Evolutionary conservation across 2,113 vertebrate genomes (phyloP).

Genomic region (Salvelinus namaycush): DNA sequence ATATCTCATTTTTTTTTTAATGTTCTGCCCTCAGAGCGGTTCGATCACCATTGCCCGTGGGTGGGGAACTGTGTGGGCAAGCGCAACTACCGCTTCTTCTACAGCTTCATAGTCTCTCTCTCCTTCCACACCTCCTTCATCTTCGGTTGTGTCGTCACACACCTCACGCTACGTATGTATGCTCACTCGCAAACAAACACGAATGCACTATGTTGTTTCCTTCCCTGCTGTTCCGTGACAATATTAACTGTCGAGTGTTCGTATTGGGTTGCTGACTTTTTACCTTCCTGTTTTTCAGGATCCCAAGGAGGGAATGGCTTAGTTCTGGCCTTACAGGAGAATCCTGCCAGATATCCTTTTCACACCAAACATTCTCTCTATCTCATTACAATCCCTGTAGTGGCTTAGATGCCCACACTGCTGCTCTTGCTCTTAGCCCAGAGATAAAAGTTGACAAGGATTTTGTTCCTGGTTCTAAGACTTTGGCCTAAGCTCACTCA

Average conservation of each 20-base stretch:
- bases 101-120: conserved; percentile 94
- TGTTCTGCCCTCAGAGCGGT: conserved; percentile 79
- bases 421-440: neutral
- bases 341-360: conserved; percentile 97
- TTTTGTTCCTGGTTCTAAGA: conserved; percentile 25
- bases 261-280: neutral
- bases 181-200: neutral
- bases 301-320: conserved; percentile 81
- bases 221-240: neutral
- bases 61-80: conserved; percentile 98
- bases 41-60: conserved; percentile 98
- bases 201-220: neutral
- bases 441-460: conserved; percentile 27
- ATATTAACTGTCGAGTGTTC: neutral
- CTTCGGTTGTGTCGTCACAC: conserved; percentile 91
- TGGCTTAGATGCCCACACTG: neutral
- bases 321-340: conserved; percentile 84
- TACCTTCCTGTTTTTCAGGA: conserved; percentile 68
- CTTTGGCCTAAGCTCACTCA: conserved; percentile 40
- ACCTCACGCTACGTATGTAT: conserved; percentile 85
- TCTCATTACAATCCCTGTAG: neutral
- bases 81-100: conserved; percentile 97
- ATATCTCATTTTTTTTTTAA: neutral
- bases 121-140: conserved; percentile 97
- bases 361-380: neutral